Percentiles rank a stretch among this genome's conserved stretches.
Evolutionary conservation across 2,113 vertebrate species (phyloP).

Genomic region (Panthera uncia): DNA sequence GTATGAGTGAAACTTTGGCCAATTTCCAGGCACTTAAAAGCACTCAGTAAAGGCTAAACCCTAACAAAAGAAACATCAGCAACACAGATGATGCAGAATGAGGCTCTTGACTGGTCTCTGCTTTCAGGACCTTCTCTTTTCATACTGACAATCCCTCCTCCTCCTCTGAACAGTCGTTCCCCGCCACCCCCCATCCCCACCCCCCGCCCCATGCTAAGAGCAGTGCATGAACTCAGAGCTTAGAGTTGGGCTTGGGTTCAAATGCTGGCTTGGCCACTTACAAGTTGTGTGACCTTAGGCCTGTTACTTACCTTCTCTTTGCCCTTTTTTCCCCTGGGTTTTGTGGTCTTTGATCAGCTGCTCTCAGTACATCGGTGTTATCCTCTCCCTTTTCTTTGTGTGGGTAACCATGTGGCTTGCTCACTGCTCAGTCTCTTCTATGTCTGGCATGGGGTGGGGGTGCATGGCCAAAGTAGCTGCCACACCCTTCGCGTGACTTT

Average conservation of each 20-base stretch:
- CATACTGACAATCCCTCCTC: not conserved
- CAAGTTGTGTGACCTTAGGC: not conserved
- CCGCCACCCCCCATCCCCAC: too few relatives aligned
- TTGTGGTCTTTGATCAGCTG: not conserved
- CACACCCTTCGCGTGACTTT: not conserved
- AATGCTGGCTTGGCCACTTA: not conserved
- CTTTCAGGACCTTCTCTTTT: not conserved
- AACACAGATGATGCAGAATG: not conserved
- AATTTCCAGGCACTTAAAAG: not conserved
- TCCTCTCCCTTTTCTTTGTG: not conserved
- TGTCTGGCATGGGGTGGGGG: not conserved
- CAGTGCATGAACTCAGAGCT: not conserved
- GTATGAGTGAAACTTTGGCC: too few relatives aligned
- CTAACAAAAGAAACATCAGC: not conserved
- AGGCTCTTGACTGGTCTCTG: not conserved
- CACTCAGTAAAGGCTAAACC: not conserved
- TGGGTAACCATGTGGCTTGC: not conserved
- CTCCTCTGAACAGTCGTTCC: not conserved
- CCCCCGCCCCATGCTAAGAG: not conserved
- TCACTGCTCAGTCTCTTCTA: not conserved
- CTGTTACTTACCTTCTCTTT: not conserved
- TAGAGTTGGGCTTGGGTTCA: not conserved
- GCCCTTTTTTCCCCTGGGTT: not conserved
- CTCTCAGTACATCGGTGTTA: rapidly evolving
- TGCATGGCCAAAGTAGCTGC: not conserved